Conservation (phyloP, 2,113 vertebrate species). For the Balaeniceps rex region DNA sequence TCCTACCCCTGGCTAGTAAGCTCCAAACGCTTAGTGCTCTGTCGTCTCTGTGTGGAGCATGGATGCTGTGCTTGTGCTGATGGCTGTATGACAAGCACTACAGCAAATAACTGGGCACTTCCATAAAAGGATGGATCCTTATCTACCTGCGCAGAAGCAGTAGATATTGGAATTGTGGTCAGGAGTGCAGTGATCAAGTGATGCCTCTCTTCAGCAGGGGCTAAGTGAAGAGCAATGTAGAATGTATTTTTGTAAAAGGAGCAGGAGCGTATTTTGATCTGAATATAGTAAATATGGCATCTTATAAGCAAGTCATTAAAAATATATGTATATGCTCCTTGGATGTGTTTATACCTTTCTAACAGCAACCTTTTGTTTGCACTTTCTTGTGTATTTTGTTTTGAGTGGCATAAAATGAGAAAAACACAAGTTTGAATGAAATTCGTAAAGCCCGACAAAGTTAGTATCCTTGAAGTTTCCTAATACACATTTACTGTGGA, state of each 20-base stretch:
- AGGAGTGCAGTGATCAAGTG: neutral
- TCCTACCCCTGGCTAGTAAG: neutral
- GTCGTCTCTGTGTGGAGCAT: neutral
- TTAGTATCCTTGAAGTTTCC: neutral
- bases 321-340: neutral
- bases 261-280: neutral
- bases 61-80: neutral
- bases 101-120: neutral
- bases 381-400: neutral
- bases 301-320: neutral
- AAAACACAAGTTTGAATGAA: neutral
- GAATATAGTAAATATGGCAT: neutral
- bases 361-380: neutral
- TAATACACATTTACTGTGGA: neutral
- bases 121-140: neutral
- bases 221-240: neutral
- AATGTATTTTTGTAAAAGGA: neutral
- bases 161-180: neutral
- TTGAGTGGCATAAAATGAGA: neutral
- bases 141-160: neutral
- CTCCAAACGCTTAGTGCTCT: neutral
- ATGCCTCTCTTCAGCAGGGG: neutral
- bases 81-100: neutral
- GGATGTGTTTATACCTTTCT: neutral
- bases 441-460: neutral